Evolutionary conservation across 2,113 vertebrate genomes (phyloP).

Genomic region (Zootoca vivipara): DNA sequence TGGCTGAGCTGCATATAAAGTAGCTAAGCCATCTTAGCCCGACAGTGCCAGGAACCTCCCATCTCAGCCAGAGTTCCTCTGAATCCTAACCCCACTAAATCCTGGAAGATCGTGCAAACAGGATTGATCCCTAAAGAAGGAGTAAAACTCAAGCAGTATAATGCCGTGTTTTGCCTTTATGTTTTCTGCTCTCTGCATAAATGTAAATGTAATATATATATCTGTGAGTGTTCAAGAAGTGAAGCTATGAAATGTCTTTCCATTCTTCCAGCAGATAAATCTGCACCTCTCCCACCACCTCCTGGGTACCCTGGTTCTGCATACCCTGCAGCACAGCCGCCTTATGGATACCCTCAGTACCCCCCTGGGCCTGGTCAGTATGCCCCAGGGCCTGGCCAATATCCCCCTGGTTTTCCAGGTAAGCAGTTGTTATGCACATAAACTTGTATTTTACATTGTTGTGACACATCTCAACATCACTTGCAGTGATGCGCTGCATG

Average conservation of each 20-base stretch:
- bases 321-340: slow-evolving; percentile 25
- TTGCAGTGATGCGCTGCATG: no score
- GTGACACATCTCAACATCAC: no score
- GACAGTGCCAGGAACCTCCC: no score
- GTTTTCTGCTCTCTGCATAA: background rate
- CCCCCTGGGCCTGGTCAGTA: slow-evolving; percentile 20
- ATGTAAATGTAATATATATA: background rate
- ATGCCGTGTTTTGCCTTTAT: no score
- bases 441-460: no score
- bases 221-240: background rate
- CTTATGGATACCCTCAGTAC: slow-evolving; percentile 39
- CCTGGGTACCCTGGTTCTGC: background rate
- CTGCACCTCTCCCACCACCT: background rate
- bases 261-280: slow-evolving; percentile 35
- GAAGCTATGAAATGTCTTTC: background rate
- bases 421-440: slow-evolving; percentile 6
- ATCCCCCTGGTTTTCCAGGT: slow-evolving; percentile 45
- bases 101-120: no score
- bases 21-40: no score
- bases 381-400: background rate
- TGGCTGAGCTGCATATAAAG: no score
- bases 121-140: no score
- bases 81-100: no score
- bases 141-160: no score
- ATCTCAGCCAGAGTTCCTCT: no score